Base-by-base conservation (phyloP, 2,797 vertebrate genomes). In the Gymnopithys bicolor region DNA sequence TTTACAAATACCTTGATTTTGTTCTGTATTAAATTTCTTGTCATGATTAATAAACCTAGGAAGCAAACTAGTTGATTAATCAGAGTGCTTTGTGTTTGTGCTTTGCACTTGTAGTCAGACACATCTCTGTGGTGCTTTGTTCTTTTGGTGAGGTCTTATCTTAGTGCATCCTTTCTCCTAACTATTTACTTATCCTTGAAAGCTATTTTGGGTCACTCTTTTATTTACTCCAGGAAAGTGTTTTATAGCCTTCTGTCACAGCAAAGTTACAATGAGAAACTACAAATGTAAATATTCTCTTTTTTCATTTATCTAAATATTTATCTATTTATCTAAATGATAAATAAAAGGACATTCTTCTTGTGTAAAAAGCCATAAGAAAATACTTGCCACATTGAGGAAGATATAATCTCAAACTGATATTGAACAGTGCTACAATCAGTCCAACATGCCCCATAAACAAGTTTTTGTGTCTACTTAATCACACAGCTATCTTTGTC, bases 1-100 rank as follows among this genome's bases (percentile, higher is more conserved):
- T 89, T 87, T 90, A 39, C 95, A 97, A 90, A 89, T 45, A 96
- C 27, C 76, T 96, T 96, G 88, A 93, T 95, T 95, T 95, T 84
- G 86, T 86, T 97, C 91, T 90, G 77, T 94, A 79, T 92, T 96
- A 94, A 88, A 96, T 96, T 64, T 94, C 80, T 95, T 95, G 91
- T 96, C 94, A 93, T 95, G 56, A 93, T 96, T 97, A 95, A 97
- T 97, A 96, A 97, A 91, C 91, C 78, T 94, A 80, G 64, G 81
- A 89, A 96, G 85, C 77, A 88, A 79, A 95, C 37, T 67, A 91
- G 79, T 87, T 95, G 87, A 95, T 90, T 96, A 96, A 96, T 97
- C 95, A 96, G 78, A 94, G 46, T 55, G 75, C 75, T 93, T 73
- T 96, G 63, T 91, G 28, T 60, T 90, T 95, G 60, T 78, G 63